Conservation (phyloP, 2,113 vertebrate genomes). For the Eulemur rufifrons region DNA sequence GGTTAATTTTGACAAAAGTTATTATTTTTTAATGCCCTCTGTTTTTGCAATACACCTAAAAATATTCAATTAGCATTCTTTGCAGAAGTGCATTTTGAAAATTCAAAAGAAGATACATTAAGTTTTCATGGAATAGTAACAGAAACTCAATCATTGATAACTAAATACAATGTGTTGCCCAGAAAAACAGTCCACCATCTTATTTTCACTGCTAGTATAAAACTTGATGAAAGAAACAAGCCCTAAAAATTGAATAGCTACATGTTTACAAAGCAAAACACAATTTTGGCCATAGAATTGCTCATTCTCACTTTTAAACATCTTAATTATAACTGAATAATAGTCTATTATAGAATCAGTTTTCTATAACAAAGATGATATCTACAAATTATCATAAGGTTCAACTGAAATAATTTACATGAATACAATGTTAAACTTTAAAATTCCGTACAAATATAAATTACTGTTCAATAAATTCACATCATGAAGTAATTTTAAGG, state of each 20-base stretch:
- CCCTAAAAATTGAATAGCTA: not conserved
- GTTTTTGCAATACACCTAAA: not conserved
- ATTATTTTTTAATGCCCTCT: not conserved
- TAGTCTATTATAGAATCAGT: not conserved
- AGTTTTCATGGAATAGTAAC: not conserved
- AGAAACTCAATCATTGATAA: not conserved
- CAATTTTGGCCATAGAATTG: conserved; percentile 4
- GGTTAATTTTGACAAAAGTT: not conserved
- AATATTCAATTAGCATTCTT: not conserved
- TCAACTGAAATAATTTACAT: not conserved
- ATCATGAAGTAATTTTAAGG: not conserved
- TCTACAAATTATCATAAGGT: not conserved
- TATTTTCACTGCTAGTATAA: not conserved
- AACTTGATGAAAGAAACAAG: not conserved
- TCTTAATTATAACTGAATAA: not conserved
- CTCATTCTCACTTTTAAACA: conserved; percentile 7
- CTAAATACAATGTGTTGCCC: not conserved
- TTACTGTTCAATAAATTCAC: not conserved
- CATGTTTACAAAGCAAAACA: not conserved
- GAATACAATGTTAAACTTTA: not conserved
- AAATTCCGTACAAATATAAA: not conserved
- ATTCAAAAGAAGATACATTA: not conserved
- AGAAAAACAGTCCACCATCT: not conserved
- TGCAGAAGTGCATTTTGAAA: not conserved
- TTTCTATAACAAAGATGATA: conserved; percentile 13